Base-by-base conservation (phyloP, 2,113 vertebrate species). In the rat (Rattus norvegicus) region DNA sequence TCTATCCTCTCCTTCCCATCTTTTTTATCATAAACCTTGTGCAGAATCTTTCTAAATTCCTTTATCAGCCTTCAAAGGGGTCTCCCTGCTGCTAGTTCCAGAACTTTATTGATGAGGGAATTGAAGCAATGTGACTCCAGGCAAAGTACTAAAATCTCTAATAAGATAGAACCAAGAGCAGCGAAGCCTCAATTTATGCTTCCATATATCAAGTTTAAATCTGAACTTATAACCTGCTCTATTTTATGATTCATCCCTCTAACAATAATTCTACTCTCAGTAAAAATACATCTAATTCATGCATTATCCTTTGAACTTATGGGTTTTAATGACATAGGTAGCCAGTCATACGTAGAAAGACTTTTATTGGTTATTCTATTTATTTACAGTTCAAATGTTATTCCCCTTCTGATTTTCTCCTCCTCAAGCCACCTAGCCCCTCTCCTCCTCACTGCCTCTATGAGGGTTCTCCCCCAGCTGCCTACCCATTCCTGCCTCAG, bases 181-280 rank as follows among this genome's bases (percentile, higher is more conserved):
- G 65, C 19, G 83, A 56, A 96, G 49, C 17, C 39, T 90, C 16
- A 3, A 83, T 73, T 69, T 91, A 81, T 96, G 72, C 39, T 81
- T 33, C 76, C 65, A 47, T 67, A 61, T 91, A 91, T 84, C 63
- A 80, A 94, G 43, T 88, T 83, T 92, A 94, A 96, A 93, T 54
- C 47, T 30, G 39, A 91, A 14, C 8, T 30, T n/a, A 80, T 52
- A 72, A 83, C 28, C 19, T 94, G 36, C 24, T 94, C 47, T 84
- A 12, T 39, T 69, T 14, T 49, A 7, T 89, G 8, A 3, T n/a
- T 8, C 0, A 8, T 24, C 39, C 43, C 24, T 95, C 22, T 84
- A 56, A 9, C 70, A 59, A 49, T 69, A 24, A 7, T 26, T 84
- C 30, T n/a, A 26, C 7, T n/a, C 61, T 36, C 47, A 88, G 61